These are phyloP conservation scores for Emmelina monodactyla DNA, from an alignment of 2,888 invertebrate species.

Conservation along the genomic window DNA sequence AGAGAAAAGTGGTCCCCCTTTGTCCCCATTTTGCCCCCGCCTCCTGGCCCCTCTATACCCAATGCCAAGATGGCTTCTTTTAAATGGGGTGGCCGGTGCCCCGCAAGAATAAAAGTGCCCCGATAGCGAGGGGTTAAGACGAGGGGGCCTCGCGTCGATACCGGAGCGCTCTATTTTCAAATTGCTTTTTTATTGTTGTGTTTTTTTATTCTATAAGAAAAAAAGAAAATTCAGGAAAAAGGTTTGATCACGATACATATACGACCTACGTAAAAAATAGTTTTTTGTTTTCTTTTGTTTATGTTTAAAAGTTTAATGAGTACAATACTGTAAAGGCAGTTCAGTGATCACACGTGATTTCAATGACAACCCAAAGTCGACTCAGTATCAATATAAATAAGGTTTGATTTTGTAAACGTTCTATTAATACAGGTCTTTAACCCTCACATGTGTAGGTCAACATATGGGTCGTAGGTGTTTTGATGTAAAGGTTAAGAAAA, in stretches of 20 bases:
- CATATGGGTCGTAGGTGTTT: slow-evolving; percentile 23
- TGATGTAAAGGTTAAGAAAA: no score
- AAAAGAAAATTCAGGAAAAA: no score
- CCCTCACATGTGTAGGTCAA: slow-evolving; percentile 35
- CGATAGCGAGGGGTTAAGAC: slow-evolving; percentile 49
- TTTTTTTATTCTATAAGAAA: slow-evolving; percentile 20
- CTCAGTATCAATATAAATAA: slow-evolving; percentile 15
- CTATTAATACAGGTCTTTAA: slow-evolving; percentile 28
- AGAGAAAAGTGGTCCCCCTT: slow-evolving; percentile 56
- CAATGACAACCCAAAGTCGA: no score
- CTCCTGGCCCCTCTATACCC: slow-evolving; percentile 30
- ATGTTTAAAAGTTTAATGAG: no score
- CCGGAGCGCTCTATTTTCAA: slow-evolving; percentile 44
- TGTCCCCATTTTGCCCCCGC: slow-evolving; percentile 35
- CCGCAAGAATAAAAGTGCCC: slow-evolving; percentile 62
- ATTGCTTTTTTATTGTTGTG: slow-evolving; percentile 42
- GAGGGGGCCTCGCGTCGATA: slow-evolving; percentile 35
- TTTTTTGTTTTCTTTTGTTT: no score
- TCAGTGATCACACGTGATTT: no score
- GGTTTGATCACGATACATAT: no score
- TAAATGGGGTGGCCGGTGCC: slow-evolving; percentile 61
- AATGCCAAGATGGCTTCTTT: slow-evolving; percentile 65
- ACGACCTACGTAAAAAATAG: no score
- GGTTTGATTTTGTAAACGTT: slow-evolving; percentile 16
- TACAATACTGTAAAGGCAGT: no score